These are phyloP conservation scores for Chalcis sispes DNA, from an alignment of 2,888 invertebrate genomes.

Conservation along the genomic window DNA sequence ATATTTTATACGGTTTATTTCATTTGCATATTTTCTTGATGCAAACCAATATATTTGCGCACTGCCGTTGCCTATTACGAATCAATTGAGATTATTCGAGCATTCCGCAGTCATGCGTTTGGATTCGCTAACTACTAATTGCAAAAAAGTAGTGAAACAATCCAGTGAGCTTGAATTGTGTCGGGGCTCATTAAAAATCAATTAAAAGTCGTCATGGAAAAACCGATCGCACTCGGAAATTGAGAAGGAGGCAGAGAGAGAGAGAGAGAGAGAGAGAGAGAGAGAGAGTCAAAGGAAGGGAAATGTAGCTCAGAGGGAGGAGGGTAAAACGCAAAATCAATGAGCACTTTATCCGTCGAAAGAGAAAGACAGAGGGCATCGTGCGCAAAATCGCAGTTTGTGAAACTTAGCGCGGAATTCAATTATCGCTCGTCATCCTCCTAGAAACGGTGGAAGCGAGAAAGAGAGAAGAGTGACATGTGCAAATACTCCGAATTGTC, in stretches of 20 bases:
- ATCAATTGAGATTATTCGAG: too few relatives aligned
- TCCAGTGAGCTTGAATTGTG: too few relatives aligned
- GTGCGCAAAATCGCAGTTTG: slow-evolving; percentile 35
- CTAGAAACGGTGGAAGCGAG: too few relatives aligned
- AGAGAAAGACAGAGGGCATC: slow-evolving; percentile 6
- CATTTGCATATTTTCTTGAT: too few relatives aligned
- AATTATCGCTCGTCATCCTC: slow-evolving; percentile 34
- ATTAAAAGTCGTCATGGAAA: slow-evolving; percentile 5
- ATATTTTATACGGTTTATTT: too few relatives aligned
- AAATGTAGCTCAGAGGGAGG: slow-evolving; percentile 32
- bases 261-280: slow-evolving; percentile 6
- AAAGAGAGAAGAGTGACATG: too few relatives aligned
- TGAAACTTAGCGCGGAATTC: slow-evolving; percentile 38
- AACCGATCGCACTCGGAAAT: slow-evolving; percentile 6
- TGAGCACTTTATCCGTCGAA: slow-evolving; percentile 7
- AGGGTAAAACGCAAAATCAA: slow-evolving; percentile 27
- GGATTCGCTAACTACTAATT: background rate
- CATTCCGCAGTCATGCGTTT: background rate
- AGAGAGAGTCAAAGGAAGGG: slow-evolving; percentile 7
- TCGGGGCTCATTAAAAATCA: slow-evolving; percentile 26
- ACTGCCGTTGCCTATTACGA: too few relatives aligned
- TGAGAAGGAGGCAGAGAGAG: slow-evolving; percentile 5
- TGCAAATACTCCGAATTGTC: too few relatives aligned
- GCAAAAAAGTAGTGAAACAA: slow-evolving; percentile 15
- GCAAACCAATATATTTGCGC: too few relatives aligned